phyloP scores from a whole-genome alignment of 2,797 vertebrate species.

The Pseudomugil gertrudae region DNA sequence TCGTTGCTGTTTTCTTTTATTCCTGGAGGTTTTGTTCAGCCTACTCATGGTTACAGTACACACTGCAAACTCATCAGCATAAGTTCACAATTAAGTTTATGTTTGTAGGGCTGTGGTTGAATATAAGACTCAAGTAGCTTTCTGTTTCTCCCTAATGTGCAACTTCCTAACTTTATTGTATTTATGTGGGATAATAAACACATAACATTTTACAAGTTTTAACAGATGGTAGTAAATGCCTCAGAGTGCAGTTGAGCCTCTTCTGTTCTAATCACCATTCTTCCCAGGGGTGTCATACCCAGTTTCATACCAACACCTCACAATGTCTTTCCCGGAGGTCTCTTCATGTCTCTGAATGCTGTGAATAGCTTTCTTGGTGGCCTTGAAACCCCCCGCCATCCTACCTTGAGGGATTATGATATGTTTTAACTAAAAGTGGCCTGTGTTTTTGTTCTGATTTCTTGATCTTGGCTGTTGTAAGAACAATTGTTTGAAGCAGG shows the following conservation, averaged over 20 bases:
- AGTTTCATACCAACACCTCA: constrained; percentile 74
- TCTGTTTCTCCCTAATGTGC: background rate
- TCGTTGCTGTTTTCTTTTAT: background rate
- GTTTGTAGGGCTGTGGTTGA: background rate
- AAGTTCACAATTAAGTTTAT: background rate
- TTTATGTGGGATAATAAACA: too few relatives aligned
- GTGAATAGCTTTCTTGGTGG: constrained; percentile 80
- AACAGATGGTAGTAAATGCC: constrained; percentile 18
- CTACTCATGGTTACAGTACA: background rate
- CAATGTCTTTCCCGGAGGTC: constrained; percentile 79
- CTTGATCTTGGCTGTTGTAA: constrained; percentile 44
- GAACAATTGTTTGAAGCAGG: constrained; percentile 32
- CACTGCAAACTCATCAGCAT: background rate
- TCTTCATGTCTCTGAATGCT: constrained; percentile 55
- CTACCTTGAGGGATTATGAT: constrained; percentile 74
- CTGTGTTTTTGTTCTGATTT: constrained; percentile 53
- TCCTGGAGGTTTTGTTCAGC: background rate
- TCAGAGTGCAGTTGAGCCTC: constrained; percentile 30
- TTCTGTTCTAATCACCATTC: constrained; percentile 58
- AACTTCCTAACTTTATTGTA: background rate
- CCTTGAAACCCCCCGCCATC: constrained; percentile 54
- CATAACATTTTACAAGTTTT: constrained; percentile 15
- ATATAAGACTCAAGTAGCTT: background rate
- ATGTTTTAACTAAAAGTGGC: constrained; percentile 66
- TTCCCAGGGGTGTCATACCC: constrained; percentile 71